A percentile compares a stretch with the other conserved stretches of the same genome.
These are phyloP conservation scores for Argyrosomus regius DNA, from an alignment of 2,797 vertebrate genomes.

Conservation along the genomic window DNA sequence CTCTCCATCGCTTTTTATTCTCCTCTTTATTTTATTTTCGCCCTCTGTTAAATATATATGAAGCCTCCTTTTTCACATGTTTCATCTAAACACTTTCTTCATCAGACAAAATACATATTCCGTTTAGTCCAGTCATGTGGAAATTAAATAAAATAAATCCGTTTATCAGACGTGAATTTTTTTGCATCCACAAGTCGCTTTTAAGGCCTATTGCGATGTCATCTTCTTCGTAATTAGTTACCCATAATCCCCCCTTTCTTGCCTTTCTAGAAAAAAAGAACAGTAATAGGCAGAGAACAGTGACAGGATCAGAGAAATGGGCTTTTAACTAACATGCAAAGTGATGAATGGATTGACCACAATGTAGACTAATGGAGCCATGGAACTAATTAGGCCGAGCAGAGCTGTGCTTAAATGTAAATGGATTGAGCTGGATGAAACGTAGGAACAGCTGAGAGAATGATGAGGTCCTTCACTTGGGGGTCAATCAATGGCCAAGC, in stretches of 20 bases:
- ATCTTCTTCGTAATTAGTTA: constrained; percentile 67
- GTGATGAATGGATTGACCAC: constrained; percentile 85
- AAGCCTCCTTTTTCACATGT: constrained; percentile 14
- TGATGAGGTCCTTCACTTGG: constrained; percentile 81
- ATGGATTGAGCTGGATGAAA: constrained; percentile 84
- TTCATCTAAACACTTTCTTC: background rate
- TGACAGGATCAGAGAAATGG: constrained; percentile 80
- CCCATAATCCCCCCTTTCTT: constrained; percentile 64
- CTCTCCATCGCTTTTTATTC: constrained; percentile 47
- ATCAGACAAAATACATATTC: background rate
- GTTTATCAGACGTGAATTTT: constrained; percentile 23
- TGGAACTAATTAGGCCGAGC: constrained; percentile 87
- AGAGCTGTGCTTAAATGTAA: constrained; percentile 87
- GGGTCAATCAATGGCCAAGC: constrained; percentile 83
- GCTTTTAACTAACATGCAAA: constrained; percentile 84
- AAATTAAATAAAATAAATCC: constrained; percentile 3
- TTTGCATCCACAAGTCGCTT: constrained; percentile 24
- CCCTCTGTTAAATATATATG: constrained; percentile 9
- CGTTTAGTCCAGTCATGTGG: background rate
- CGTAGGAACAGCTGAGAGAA: constrained; percentile 81
- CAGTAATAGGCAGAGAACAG: constrained; percentile 70
- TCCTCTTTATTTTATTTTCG: constrained; percentile 34
- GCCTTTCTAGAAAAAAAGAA: constrained; percentile 50
- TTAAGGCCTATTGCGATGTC: constrained; percentile 44
- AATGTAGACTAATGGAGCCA: constrained; percentile 87